phyloP scores from a whole-genome alignment of 2,113 vertebrate species.

The Crocuta crocuta region DNA sequence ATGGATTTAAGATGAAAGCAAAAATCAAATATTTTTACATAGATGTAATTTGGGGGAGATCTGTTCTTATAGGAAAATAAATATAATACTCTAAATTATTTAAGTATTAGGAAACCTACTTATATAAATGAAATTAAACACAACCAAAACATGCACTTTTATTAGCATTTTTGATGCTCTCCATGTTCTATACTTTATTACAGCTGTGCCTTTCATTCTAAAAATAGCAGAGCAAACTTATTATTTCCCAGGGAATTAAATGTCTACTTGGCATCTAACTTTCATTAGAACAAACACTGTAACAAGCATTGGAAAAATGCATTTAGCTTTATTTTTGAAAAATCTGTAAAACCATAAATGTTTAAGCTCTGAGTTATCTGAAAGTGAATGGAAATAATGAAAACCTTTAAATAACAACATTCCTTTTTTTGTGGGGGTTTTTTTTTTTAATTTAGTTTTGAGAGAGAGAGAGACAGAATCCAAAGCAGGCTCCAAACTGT shows the following conservation, averaged over 20 bases:
- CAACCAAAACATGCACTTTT: conserved; percentile 55
- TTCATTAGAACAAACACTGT: background rate
- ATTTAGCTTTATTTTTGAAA: background rate
- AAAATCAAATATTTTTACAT: conserved; percentile 54
- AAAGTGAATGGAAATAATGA: background rate
- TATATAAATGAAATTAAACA: conserved; percentile 45
- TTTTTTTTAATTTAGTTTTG: background rate
- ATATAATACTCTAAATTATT: background rate
- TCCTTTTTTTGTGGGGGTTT: background rate
- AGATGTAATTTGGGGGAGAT: conserved; percentile 56
- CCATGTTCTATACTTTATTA: background rate
- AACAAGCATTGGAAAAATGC: background rate
- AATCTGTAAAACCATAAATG: background rate
- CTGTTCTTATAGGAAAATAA: background rate
- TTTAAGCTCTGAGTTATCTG: background rate
- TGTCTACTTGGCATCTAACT: background rate
- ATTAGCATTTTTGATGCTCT: background rate
- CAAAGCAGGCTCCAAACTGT: background rate
- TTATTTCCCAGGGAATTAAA: background rate
- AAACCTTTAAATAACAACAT: background rate
- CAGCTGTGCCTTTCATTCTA: background rate
- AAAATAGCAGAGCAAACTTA: background rate
- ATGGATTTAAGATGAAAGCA: conserved; percentile 68
- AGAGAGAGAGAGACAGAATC: background rate
- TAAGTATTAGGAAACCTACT: background rate